Percentiles rank a stretch among this genome's conserved stretches.
Evolutionary conservation across 2,888 invertebrate genomes (phyloP).

Genomic region (Mesorhabditis sp.): DNA sequence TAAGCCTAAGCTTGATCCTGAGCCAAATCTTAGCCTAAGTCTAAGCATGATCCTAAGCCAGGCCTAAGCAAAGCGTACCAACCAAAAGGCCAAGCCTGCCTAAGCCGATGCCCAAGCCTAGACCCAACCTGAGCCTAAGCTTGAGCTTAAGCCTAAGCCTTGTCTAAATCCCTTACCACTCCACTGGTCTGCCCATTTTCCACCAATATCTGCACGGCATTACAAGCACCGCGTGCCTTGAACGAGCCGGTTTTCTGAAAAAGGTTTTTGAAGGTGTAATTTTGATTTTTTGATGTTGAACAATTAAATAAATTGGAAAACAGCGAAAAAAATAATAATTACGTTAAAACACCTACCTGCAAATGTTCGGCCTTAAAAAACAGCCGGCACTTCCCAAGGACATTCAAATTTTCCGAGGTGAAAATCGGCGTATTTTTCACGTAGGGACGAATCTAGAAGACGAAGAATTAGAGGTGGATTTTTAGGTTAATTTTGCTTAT

Average conservation of each 20-base stretch:
- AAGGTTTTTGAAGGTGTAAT: slow-evolving; percentile 29
- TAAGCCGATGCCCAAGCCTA: too few relatives aligned
- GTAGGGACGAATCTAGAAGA: not conserved
- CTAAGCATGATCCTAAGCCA: too few relatives aligned
- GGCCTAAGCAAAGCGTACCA: too few relatives aligned
- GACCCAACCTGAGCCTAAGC: too few relatives aligned
- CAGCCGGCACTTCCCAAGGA: not conserved
- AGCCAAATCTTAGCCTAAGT: too few relatives aligned
- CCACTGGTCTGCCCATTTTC: slow-evolving; percentile 20
- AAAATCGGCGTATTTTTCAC: not conserved
- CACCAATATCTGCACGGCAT: slow-evolving; percentile 42
- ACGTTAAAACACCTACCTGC: not conserved
- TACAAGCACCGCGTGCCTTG: slow-evolving; percentile 58
- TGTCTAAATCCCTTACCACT: slow-evolving; percentile 19
- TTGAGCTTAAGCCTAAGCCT: not conserved
- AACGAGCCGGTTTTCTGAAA: slow-evolving; percentile 59
- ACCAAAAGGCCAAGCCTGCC: too few relatives aligned
- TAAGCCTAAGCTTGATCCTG: too few relatives aligned
- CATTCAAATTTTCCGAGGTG: not conserved
- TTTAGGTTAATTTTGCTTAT: too few relatives aligned
- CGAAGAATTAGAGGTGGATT: not conserved
- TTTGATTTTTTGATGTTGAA: not conserved
- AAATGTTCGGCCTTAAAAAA: not conserved
- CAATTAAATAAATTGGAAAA: not conserved
- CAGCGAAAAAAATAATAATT: not conserved